phyloP scores from a whole-genome alignment of 2,113 vertebrate species.

The Ginglymostoma cirratum region DNA sequence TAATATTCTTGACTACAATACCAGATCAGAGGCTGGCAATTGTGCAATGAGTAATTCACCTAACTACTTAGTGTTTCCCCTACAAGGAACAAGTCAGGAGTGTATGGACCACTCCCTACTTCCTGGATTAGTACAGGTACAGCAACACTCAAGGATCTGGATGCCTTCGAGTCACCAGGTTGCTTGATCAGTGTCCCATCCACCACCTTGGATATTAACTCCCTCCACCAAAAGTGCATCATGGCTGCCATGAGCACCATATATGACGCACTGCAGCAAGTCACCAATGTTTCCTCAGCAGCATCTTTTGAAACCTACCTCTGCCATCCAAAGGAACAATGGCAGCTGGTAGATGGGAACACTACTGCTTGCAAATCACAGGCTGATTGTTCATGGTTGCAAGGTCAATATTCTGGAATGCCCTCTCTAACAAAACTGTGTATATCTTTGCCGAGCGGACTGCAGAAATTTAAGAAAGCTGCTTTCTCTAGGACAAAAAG shows the following conservation, averaged over 20 bases:
- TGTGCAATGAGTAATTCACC: not conserved
- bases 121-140: not conserved
- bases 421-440: not conserved
- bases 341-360: not conserved
- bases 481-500: not conserved
- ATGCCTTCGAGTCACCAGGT: not conserved
- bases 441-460: not conserved
- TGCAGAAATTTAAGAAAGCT: not conserved
- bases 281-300: not conserved
- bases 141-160: not conserved
- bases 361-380: not conserved
- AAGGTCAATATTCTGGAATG: not conserved
- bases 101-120: not conserved
- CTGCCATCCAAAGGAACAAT: not conserved
- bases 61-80: not conserved
- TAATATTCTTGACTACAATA: not conserved
- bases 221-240: too few relatives aligned
- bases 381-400: not conserved
- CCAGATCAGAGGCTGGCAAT: not conserved
- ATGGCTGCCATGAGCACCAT: not conserved
- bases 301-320: not conserved
- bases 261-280: not conserved
- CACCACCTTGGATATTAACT: not conserved
- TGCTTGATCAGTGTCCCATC: not conserved
- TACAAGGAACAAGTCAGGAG: not conserved